These are phyloP conservation scores for Actenoides hombroni DNA, from an alignment of 2,113 vertebrate genomes.

Conservation along the genomic window DNA sequence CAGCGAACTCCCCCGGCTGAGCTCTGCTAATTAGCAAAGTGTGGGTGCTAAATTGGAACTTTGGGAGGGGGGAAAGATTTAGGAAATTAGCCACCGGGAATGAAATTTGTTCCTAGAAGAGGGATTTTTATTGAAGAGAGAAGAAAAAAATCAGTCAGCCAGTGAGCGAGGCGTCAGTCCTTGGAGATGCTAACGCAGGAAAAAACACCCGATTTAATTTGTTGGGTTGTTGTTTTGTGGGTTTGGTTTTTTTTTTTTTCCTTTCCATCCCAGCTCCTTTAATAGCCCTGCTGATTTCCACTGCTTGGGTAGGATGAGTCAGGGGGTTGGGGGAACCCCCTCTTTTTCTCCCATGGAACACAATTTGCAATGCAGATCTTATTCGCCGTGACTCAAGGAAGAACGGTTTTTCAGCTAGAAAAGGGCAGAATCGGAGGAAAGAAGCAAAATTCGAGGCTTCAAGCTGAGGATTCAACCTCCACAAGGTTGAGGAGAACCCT, in stretches of 20 bases:
- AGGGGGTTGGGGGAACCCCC: neutral
- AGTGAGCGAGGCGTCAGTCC: neutral
- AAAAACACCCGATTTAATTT: neutral
- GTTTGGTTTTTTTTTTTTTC: no score
- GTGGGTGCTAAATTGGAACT: neutral
- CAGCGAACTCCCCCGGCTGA: neutral
- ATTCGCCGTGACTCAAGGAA: neutral
- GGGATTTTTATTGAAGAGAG: neutral
- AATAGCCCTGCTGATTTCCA: neutral
- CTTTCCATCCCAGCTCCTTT: neutral
- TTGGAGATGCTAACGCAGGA: rapidly evolving
- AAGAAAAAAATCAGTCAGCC: neutral
- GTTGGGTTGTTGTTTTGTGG: neutral
- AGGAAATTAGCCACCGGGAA: neutral
- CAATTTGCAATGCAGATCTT: neutral
- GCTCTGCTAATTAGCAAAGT: neutral
- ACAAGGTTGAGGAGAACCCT: neutral
- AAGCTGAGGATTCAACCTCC: neutral
- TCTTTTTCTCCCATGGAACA: neutral
- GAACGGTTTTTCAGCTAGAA: neutral
- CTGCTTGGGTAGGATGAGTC: neutral
- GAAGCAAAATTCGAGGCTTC: neutral
- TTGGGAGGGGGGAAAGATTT: neutral
- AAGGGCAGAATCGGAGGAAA: neutral
- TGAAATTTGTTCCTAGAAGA: neutral